Base-by-base conservation (phyloP, 1,140 invertebrate genomes). In the Hirudo medicinalis region DNA sequence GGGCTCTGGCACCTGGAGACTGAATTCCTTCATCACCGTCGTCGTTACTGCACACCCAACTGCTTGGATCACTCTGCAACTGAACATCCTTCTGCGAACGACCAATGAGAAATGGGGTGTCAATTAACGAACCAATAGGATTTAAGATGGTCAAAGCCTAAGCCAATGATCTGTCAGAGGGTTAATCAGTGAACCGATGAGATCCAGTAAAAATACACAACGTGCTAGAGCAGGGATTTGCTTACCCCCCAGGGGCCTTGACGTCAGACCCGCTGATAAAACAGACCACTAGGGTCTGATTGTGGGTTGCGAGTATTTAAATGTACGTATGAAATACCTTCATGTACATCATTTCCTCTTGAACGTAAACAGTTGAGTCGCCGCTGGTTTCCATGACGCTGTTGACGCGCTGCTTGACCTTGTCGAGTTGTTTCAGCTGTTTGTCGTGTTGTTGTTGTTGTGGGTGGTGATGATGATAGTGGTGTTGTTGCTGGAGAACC, bases 341-440 rank as follows among this genome's bases (percentile, higher is more conserved):
- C 57, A 63, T 63, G 57, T 63, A 63, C 57, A 63, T 63, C 57
- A 63, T 63, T 63, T 63, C 57, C 57, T 63, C 57, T 22, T 63
- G 57, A 13, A 63, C 57, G 20, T 63, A 63, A 22, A 63, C 22
- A 9, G 22, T 63, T 13, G 57, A 63, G 29, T 63, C 57, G 1
- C 29, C 29, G 19, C 57, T 63, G 3, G 57, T 63, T 63, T 63
- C 57, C 57, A 63, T 63, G 29, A 63, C 29, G 22, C 29, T 22
- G 22, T 63, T 63, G 29, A 63, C 29, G 22, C 29, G 57, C 15
- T 63, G 57, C 57, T 63, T 22, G 22, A 63, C 8, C 57, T 63
- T 63, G 22, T 63, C 57, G 9, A 63, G 57, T 22, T 63, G 57
- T 15, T 63, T 63, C 22, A 8, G 22, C 11, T 25, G 22, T 22